Conservation (phyloP, 53 echinoderm and acorn worm species). For the Temnopleurus reevesii region DNA sequence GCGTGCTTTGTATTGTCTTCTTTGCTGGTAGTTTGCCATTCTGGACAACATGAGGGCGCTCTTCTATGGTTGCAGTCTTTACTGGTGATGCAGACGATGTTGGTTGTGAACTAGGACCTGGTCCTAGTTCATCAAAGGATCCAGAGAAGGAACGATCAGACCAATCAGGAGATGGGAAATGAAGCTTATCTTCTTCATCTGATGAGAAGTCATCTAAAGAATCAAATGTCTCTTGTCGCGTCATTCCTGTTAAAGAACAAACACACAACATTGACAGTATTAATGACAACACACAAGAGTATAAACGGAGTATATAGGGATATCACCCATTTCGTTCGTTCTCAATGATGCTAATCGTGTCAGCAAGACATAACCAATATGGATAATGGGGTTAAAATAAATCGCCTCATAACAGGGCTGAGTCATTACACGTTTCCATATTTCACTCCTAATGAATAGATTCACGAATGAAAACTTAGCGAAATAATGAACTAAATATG, state of each 20-base stretch:
- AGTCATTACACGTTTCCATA: too few relatives aligned
- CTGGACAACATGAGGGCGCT: conserved; percentile 24
- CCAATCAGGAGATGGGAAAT: conserved; percentile 61
- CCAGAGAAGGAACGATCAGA: conserved; percentile 65
- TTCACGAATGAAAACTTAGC: too few relatives aligned
- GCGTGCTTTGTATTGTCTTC: not conserved
- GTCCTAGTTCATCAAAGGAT: conserved; percentile 59
- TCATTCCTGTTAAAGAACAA: conserved; percentile 32
- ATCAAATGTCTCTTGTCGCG: conserved; percentile 85
- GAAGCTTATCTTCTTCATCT: conserved; percentile 73
- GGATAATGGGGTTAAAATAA: too few relatives aligned
- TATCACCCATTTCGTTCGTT: too few relatives aligned
- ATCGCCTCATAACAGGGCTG: too few relatives aligned
- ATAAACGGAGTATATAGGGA: too few relatives aligned
- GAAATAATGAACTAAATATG: too few relatives aligned
- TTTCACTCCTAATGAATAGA: too few relatives aligned
- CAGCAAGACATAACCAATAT: too few relatives aligned
- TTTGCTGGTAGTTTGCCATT: conserved; percentile 45
- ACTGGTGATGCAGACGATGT: not conserved
- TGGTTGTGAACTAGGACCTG: not conserved
- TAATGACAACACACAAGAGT: too few relatives aligned
- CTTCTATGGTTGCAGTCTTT: conserved; percentile 31
- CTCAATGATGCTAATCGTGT: too few relatives aligned
- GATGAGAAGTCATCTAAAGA: conserved; percentile 82
- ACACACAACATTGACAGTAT: too few relatives aligned